Percentiles rank a stretch among this genome's conserved stretches.
These are phyloP conservation scores for Uloborus plumipes DNA, from an alignment of 2,888 invertebrate genomes.

Conservation along the genomic window DNA sequence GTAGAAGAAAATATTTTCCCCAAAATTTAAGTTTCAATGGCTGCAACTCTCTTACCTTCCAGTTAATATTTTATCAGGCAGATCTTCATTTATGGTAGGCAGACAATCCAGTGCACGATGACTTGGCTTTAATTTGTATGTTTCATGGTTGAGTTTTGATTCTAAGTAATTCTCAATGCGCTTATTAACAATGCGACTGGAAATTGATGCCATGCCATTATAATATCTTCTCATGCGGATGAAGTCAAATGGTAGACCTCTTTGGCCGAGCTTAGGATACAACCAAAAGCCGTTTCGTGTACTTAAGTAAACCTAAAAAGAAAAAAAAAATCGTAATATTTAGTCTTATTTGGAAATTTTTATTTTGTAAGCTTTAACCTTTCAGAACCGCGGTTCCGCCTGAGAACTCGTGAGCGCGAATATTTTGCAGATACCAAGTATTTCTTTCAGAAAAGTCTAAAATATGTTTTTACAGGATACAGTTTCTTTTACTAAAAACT, in stretches of 20 bases:
- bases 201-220: conserved; percentile 37
- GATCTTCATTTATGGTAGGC: conserved; percentile 71
- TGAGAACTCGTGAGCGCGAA: too few relatives aligned
- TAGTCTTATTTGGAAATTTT: not conserved
- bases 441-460: too few relatives aligned
- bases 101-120: conserved; percentile 69
- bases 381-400: too few relatives aligned
- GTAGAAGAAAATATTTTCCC: too few relatives aligned
- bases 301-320: conserved; percentile 71
- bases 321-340: not conserved
- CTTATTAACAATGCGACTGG: conserved; percentile 34
- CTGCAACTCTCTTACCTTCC: conserved; percentile 67
- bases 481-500: too few relatives aligned
- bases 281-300: conserved; percentile 74
- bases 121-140: conserved; percentile 71
- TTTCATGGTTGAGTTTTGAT: conserved; percentile 70
- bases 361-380: too few relatives aligned
- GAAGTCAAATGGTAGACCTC: conserved; percentile 71
- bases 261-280: conserved; percentile 71
- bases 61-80: conserved; percentile 72
- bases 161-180: conserved; percentile 67
- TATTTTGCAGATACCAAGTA: too few relatives aligned
- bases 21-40: too few relatives aligned
- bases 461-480: too few relatives aligned
- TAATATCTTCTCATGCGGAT: conserved; percentile 41